Base-by-base conservation (phyloP, 53 echinoderm and acorn worm genomes). In the Mesocentrotus franciscanus region DNA sequence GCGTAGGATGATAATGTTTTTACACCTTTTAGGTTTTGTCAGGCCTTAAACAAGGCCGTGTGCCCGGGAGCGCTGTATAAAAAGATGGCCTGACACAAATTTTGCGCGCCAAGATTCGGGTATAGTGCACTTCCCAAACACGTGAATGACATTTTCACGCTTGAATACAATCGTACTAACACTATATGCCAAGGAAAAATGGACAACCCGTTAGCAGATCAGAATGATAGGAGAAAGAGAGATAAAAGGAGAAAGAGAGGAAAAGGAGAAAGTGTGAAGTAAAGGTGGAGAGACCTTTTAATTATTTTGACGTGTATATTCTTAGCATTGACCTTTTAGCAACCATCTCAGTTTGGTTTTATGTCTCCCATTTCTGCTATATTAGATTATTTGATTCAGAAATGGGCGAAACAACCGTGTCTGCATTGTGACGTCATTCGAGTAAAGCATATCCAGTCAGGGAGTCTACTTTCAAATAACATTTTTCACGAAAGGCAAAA, bases 1-100 rank as follows among this genome's bases (percentile, higher is more conserved):
- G 68, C 92, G 90, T 58, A 60, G 90, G 90, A 90, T 22, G 89
- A 89, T 89, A 36, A 62, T 92, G 92, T 92, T 92, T 92, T 92
- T 61, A 92, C 92, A 92, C 92, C 92, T 92, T 92, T 61, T 92
- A 92, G 92, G 16, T 92, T 92, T 92, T 92, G 92, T 61, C 92
- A 61, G 90, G 27, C 58, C 58, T 17, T 58, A 90, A 90, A 90
- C 58, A 58, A 90, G 59, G 90, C 58, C 58, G 90, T 30, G 59
- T 60, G 90, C 58, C 58, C 58, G 32, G 61, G 90, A 58, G 59
- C 90, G 29, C 15, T 61, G 56, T 20, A 61, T 14, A 60, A 58
- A 58, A 90, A 58, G 61, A 90, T 60, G 90, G 61, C 20, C 90
- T 90, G 90, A 90, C 90, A 90, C 90, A 90, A 90, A 90, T 90